These are phyloP conservation scores for Stictonetta naevosa DNA, from an alignment of 2,113 vertebrate species.

Conservation along the genomic window DNA sequence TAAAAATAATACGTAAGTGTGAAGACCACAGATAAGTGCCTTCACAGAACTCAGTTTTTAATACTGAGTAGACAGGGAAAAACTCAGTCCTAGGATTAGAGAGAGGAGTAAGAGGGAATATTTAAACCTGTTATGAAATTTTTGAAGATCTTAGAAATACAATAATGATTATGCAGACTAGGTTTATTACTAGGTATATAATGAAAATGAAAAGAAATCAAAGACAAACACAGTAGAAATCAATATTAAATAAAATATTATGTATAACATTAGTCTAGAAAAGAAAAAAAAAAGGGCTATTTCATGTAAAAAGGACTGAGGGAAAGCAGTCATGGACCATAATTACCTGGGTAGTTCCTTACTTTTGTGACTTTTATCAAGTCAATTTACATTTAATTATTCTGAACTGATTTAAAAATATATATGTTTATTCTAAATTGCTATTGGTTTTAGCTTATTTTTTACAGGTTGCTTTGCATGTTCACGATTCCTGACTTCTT, in stretches of 20 bases:
- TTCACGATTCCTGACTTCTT: not conserved
- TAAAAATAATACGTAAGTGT: not conserved
- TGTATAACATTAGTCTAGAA: not conserved
- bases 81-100: not conserved
- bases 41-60: not conserved
- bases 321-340: not conserved
- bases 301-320: not conserved
- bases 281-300: not conserved
- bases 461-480: not conserved
- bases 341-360: not conserved
- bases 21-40: not conserved
- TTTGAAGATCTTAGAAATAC: not conserved
- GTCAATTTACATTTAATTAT: not conserved
- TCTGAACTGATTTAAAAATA: not conserved
- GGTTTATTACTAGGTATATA: conserved; percentile 6
- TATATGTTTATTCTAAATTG: not conserved
- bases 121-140: conserved; percentile 8
- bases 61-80: not conserved
- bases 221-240: not conserved
- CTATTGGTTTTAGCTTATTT: not conserved
- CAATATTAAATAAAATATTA: conserved; percentile 46
- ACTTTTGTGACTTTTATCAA: not conserved
- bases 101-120: not conserved
- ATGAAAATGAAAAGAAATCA: conserved; percentile 27
- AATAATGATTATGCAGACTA: not conserved